A percentile compares a stretch with the other conserved stretches of the same genome.
These are phyloP conservation scores for Halictus ligatus DNA, from an alignment of 2,888 invertebrate genomes.

Conservation along the genomic window DNA sequence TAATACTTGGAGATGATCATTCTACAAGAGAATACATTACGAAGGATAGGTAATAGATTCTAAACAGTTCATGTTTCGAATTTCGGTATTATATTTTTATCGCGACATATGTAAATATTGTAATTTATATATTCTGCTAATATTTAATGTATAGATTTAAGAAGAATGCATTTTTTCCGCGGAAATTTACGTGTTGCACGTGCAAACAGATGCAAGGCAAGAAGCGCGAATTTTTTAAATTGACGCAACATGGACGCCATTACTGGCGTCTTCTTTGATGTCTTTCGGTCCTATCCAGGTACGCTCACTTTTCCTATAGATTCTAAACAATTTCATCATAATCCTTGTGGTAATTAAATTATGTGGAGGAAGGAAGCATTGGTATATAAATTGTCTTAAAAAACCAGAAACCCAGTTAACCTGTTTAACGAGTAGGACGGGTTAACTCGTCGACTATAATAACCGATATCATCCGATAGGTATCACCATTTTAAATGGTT, in stretches of 20 bases:
- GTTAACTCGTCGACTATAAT: background rate
- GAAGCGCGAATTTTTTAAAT: conserved; percentile 27
- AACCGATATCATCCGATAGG: too few relatives aligned
- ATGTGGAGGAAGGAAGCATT: background rate
- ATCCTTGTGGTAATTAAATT: background rate
- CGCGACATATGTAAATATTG: background rate
- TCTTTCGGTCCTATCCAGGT: background rate
- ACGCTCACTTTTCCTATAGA: background rate
- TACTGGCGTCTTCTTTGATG: background rate
- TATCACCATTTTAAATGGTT: too few relatives aligned
- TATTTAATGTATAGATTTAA: background rate
- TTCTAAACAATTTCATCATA: background rate
- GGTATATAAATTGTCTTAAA: background rate
- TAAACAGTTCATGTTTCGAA: background rate
- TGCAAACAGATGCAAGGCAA: background rate
- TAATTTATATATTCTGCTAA: background rate
- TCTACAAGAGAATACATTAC: background rate
- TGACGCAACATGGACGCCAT: background rate
- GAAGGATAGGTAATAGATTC: background rate
- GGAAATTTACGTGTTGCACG: too few relatives aligned
- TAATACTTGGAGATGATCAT: background rate
- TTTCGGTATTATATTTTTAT: background rate
- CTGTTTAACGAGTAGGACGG: background rate
- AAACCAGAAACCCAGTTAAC: background rate
- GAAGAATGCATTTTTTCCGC: background rate